Base-by-base conservation (phyloP, 2,888 invertebrate species). In the Melanostoma mellinum region DNA sequence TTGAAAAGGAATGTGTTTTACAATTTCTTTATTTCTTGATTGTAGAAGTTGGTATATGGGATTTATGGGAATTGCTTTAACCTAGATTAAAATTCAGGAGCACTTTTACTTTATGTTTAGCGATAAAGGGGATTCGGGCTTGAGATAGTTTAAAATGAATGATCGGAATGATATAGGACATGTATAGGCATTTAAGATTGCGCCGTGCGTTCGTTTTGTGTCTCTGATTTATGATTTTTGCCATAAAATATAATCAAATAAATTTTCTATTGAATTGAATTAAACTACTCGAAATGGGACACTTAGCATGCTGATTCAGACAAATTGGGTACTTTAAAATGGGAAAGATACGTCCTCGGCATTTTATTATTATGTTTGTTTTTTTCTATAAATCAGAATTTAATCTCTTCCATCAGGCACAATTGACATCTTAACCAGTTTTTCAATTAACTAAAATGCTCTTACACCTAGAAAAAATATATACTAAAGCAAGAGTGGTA, bases 31-130 rank as follows among this genome's bases (percentile, higher is more conserved):
- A 76, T 76, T 71, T 55, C 35, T 56, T 71, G 71, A 76, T 76
- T 71, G 76, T 65, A 50, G 63, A 55, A 63, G 38, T 74, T 74
- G 50, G 60, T 63, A 35, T 48, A 40, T 32, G 48, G 50, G 67
- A 73, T 78, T 78, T 78, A 73, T 78, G 60, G 46, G 52, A 73
- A 78, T 78, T 61, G 78, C 67, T 48, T 73, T 67, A 78, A 67
- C 73, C 73, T 30, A 73, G 73, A 73, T 78, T 72, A 78, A 72
- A 72, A 72, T 52, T 55, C 67, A 73, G 48, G 42, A 61, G 44
- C 20, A 72, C 65, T 65, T 71, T 61, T 63, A 50, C 32, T 36
- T 9, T 38, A 48, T 9, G 33, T 61, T 60, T 55, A 9, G 35
- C n/a, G 2, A 4, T 6, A 42, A 1, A 3, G 38, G 10, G 50